Conservation (phyloP, 1,140 invertebrate genomes). For the Anoplophora glabripennis region DNA sequence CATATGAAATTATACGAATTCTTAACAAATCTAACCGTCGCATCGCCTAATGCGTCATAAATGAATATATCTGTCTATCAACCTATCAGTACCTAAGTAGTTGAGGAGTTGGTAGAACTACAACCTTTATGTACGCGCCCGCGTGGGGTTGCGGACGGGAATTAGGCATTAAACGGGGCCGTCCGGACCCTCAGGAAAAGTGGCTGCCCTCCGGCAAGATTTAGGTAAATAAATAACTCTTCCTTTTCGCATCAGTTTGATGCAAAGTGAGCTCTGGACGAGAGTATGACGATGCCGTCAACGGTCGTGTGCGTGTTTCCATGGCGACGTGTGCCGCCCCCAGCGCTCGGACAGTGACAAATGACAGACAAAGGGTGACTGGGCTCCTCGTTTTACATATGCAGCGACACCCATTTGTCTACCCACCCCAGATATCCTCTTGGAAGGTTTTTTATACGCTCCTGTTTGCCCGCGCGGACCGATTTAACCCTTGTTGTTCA, state of each 20-base stretch:
- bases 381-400: conserved; percentile 48
- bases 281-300: conserved; percentile 20
- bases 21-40: no score
- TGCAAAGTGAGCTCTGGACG: conserved; percentile 20
- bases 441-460: conserved; percentile 1
- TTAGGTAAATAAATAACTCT: no score
- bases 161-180: no score
- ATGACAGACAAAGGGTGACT: conserved; percentile 48
- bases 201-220: no score
- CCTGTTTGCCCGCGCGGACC: not conserved
- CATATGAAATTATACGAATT: no score
- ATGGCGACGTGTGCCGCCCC: conserved; percentile 43
- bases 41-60: no score
- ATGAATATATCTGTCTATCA: no score
- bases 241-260: conserved; percentile 8
- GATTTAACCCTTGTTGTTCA: not conserved
- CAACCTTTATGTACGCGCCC: no score
- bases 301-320: conserved; percentile 33
- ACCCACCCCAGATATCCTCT: conserved; percentile 29
- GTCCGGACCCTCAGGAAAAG: no score
- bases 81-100: no score
- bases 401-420: conserved; percentile 49
- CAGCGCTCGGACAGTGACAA: conserved; percentile 43
- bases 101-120: no score
- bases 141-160: no score